A percentile compares a stretch with the other conserved stretches of the same genome.
Conservation (phyloP, 2,797 vertebrate species). For the Capromys pilorides region DNA sequence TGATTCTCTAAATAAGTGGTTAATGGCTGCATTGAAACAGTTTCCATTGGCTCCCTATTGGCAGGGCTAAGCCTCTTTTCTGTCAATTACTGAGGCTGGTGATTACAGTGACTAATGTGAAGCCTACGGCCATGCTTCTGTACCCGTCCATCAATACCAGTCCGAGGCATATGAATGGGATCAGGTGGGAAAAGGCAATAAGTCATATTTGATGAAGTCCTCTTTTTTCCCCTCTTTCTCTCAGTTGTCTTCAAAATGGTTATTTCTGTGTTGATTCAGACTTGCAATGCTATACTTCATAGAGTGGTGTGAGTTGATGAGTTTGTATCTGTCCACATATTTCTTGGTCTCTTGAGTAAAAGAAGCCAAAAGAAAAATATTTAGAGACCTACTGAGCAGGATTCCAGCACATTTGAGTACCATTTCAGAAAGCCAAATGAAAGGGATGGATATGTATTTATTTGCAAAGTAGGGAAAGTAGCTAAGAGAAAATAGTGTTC, state of each 20-base stretch:
- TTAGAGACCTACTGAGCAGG: conserved; percentile 48
- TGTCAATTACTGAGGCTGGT: conserved; percentile 65
- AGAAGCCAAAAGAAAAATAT: conserved; percentile 49
- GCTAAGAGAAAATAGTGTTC: background rate
- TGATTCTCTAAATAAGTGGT: conserved; percentile 61
- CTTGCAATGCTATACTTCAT: conserved; percentile 28
- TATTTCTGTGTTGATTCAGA: conserved; percentile 40
- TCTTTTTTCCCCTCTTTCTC: background rate
- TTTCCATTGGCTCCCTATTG: conserved; percentile 61
- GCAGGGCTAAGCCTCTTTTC: conserved; percentile 48
- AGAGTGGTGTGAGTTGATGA: conserved; percentile 40
- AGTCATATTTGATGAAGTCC: conserved; percentile 49
- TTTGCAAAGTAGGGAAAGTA: background rate
- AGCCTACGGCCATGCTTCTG: conserved; percentile 61
- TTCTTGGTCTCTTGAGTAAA: conserved; percentile 47
- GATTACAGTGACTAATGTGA: conserved; percentile 61
- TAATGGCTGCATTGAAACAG: conserved; percentile 44
- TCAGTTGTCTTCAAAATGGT: conserved; percentile 58
- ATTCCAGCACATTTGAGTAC: background rate
- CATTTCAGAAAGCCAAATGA: background rate
- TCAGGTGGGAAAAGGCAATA: conserved; percentile 65
- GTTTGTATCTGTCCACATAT: conserved; percentile 53
- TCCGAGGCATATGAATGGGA: conserved; percentile 30
- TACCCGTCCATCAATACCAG: conserved; percentile 40
- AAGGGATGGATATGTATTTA: background rate